Evolutionary conservation across 2,888 invertebrate genomes (phyloP), one percentile per base, ranked within the genome.

Genomic region (Drosophila histrio): DNA sequence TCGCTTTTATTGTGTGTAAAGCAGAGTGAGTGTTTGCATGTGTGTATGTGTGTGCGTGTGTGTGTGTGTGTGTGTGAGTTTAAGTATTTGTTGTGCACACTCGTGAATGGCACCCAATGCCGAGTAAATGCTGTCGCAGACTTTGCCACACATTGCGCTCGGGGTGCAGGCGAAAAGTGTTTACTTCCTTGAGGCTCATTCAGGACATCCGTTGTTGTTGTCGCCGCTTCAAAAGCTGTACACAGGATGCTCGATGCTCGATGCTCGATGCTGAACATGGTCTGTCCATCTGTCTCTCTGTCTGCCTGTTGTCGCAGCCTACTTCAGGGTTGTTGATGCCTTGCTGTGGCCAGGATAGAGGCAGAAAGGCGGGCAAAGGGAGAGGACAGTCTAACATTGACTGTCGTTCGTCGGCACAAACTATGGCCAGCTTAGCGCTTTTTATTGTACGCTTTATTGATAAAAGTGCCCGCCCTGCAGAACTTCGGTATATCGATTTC

Each of bases 401-500:
- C 53, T 49, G 34, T 49, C 32, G 28, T 46, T 46, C 17, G 7
- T 30, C 30, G 50, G 34, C 17, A 21, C 32, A 21, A 30, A 52
- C 24, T 34, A 15, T 44, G 39, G 49, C 32, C 46, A 50, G 72
- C 74, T 73, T 73, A 73, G 70, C 74, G 70, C 70, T 60, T 72
- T 71, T 72, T 60, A 72, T 72, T 71, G 71, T 71, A 52, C 69
- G 68, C 68, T 72, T 71, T 77, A 77, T 77, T 68, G 81, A 61
- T 75, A 73, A 63, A 77, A 58, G 66, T 60, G 21, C 7, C 36
- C 63, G 66, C 66, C 65, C 66, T 56, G 60, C 60, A 11, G n/a
- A 47, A 59, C 60, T 56, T 69, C 38, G 53, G 76, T 79, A 77
- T 84, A 83, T 88, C 88, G 87, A 88, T 88, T 89, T 89, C 89